Conservation (phyloP, 2,888 invertebrate genomes). For the Chymomyza fuscimana region DNA sequence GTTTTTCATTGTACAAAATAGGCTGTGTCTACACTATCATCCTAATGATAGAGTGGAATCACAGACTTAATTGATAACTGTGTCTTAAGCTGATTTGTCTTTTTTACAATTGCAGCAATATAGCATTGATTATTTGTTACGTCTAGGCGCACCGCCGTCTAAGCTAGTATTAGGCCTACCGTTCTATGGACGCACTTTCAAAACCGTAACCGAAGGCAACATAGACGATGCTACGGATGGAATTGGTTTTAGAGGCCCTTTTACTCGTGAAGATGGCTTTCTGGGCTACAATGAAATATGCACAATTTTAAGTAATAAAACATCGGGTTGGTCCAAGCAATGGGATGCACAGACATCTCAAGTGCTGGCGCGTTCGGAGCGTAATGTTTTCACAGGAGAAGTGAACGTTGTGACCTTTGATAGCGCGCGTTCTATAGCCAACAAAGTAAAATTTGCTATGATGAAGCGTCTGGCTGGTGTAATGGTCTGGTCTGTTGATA, state of each 20-base stretch:
- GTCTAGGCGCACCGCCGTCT: constrained; percentile 86
- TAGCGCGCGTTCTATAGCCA: constrained; percentile 86
- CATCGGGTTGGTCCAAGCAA: constrained; percentile 84
- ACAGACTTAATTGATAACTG: too few relatives aligned
- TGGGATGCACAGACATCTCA: constrained; percentile 85
- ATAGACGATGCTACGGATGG: constrained; percentile 80
- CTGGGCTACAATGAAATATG: constrained; percentile 94
- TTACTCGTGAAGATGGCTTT: constrained; percentile 89
- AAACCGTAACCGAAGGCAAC: constrained; percentile 75
- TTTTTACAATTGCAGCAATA: constrained; percentile 82
- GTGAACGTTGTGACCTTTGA: constrained; percentile 87
- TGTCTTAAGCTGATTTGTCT: too few relatives aligned
- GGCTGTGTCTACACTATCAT: background rate
- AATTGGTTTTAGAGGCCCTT: constrained; percentile 88
- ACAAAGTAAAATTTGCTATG: constrained; percentile 86
- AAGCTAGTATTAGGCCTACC: constrained; percentile 92
- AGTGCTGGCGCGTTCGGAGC: constrained; percentile 76
- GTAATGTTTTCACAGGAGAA: constrained; percentile 81
- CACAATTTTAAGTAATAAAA: constrained; percentile 82
- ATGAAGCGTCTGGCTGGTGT: constrained; percentile 86
- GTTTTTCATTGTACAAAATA: constrained; percentile 57
- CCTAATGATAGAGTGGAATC: too few relatives aligned
- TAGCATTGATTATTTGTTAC: constrained; percentile 87
- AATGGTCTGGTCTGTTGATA: constrained; percentile 95
- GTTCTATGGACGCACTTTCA: constrained; percentile 90